Evolutionary conservation across 30 jellyfish, hydroid and myxozoan species (phyloP).

Genomic region (Pseudorhiza aurosa): DNA sequence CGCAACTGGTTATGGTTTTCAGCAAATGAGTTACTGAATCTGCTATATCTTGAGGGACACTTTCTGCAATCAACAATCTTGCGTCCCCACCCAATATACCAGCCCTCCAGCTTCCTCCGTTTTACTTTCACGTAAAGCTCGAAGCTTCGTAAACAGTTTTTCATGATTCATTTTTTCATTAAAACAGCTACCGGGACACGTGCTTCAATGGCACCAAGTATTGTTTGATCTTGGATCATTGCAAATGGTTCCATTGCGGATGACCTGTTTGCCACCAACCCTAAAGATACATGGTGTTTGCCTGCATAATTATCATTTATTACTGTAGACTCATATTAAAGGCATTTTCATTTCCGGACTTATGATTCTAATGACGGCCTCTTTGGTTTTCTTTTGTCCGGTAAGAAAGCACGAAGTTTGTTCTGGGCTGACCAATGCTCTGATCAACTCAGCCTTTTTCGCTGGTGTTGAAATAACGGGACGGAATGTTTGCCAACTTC

Average conservation of each 20-base stretch:
- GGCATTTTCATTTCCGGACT: constrained; percentile 30
- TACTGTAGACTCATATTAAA: constrained; percentile 1
- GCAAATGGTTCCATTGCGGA: background rate
- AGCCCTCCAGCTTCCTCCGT: too few relatives aligned
- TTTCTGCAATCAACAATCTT: too few relatives aligned
- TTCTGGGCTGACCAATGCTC: constrained; percentile 35
- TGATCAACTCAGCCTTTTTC: constrained; percentile 12
- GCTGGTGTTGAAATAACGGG: constrained; percentile 12
- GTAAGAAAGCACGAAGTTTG: constrained; percentile 21
- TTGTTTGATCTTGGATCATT: background rate
- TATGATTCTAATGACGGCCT: background rate
- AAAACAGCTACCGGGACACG: background rate
- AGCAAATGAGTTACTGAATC: too few relatives aligned
- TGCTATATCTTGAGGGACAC: too few relatives aligned
- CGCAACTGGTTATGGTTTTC: too few relatives aligned
- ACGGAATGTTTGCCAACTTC: background rate
- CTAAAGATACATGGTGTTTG: background rate
- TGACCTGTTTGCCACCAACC: background rate
- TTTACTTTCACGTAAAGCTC: too few relatives aligned
- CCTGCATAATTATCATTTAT: background rate
- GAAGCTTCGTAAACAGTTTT: too few relatives aligned
- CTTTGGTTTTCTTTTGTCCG: background rate
- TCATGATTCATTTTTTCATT: too few relatives aligned
- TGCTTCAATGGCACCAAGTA: background rate
- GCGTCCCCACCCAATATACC: too few relatives aligned